phyloP scores from a whole-genome alignment of 1,140 invertebrate species.

The Leptinotarsa defecta region DNA sequence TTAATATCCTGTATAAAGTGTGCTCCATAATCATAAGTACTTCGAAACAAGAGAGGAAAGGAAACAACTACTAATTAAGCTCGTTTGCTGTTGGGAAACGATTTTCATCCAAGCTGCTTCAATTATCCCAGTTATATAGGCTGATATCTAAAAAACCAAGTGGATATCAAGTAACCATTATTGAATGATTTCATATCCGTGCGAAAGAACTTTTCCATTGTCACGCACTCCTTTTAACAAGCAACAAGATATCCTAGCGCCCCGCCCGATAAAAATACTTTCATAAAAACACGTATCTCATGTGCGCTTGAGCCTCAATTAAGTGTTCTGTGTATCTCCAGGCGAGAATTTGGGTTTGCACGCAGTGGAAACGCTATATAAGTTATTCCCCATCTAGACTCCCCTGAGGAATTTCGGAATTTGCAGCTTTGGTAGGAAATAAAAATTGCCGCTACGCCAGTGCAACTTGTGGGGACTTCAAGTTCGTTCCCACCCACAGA shows the following conservation, averaged over 20 bases:
- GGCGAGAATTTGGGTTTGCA: slow-evolving; percentile 1
- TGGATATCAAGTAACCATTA: not conserved
- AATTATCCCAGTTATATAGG: not conserved
- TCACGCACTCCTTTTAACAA: not conserved
- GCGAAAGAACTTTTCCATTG: not conserved
- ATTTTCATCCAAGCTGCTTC: too few species aligned
- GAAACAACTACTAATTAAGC: too few species aligned
- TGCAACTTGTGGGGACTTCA: slow-evolving; percentile 32
- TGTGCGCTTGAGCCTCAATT: not conserved
- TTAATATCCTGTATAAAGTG: too few species aligned
- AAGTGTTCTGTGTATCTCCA: not conserved
- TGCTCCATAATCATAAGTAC: too few species aligned
- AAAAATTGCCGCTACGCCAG: slow-evolving; percentile 12
- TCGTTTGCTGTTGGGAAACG: too few species aligned
- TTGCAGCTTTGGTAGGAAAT: not conserved
- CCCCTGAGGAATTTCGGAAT: slow-evolving; percentile 12
- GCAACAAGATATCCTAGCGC: not conserved
- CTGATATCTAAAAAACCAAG: not conserved
- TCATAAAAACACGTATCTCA: not conserved
- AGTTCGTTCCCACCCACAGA: slow-evolving; percentile 19
- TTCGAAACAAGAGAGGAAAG: too few species aligned
- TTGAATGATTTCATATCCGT: not conserved
- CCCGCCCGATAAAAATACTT: not conserved
- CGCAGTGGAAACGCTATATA: not conserved
- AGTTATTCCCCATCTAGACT: slow-evolving; percentile 11